These are phyloP conservation scores for Raja brachyura DNA, from an alignment of 2,113 vertebrate genomes.

Conservation along the genomic window DNA sequence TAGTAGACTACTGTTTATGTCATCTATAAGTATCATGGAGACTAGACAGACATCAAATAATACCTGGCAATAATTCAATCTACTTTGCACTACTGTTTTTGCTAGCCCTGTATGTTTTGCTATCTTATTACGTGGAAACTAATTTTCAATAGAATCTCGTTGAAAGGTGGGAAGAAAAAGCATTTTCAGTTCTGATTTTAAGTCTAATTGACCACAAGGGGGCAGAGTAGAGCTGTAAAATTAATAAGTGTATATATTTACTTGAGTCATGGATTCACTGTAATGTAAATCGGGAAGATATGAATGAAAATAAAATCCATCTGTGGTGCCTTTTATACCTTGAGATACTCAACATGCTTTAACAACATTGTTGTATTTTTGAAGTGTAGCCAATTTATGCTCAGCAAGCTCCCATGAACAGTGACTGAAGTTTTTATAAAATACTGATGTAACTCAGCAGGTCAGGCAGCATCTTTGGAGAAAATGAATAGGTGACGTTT, in stretches of 20 bases:
- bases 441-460: too few species aligned
- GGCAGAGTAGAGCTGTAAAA: too few species aligned
- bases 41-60: not conserved
- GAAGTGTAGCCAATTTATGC: too few species aligned
- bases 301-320: not conserved
- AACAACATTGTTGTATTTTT: too few species aligned
- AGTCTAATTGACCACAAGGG: not conserved
- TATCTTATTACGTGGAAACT: not conserved
- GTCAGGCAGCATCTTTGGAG: too few species aligned
- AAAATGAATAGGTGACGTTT: too few species aligned
- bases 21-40: not conserved
- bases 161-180: not conserved
- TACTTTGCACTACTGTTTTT: not conserved
- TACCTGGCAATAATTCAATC: not conserved
- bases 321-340: too few species aligned
- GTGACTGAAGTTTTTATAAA: too few species aligned
- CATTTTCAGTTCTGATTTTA: not conserved
- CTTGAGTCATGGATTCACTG: not conserved
- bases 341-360: too few species aligned
- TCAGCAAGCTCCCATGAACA: too few species aligned
- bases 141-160: not conserved
- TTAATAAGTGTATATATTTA: not conserved
- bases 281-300: not conserved
- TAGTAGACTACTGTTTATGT: too few species aligned
- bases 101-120: not conserved